Conservation (phyloP, 2,113 vertebrate genomes). For the Clupea harengus region DNA sequence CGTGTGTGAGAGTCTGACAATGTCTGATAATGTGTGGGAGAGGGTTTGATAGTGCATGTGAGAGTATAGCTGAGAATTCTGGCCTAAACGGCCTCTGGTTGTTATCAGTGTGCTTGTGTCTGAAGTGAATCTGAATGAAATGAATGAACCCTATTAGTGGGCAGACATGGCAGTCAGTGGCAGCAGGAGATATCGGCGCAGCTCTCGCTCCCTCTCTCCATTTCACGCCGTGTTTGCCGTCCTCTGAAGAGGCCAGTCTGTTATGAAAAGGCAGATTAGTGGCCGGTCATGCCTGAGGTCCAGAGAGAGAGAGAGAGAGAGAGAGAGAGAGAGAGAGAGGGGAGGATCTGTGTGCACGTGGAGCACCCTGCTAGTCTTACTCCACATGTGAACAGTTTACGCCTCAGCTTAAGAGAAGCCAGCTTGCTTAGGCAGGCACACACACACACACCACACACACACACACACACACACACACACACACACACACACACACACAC, state of each 20-base stretch:
- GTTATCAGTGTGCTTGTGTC: not conserved
- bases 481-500: not conserved
- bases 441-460: not conserved
- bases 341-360: not conserved
- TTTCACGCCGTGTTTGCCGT: slow-evolving; percentile 21
- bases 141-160: not conserved
- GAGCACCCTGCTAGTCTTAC: not conserved
- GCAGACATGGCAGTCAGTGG: not conserved
- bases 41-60: too few relatives aligned
- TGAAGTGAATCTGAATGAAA: not conserved
- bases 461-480: not conserved
- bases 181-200: not conserved
- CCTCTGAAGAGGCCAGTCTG: slow-evolving; percentile 19
- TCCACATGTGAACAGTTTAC: not conserved
- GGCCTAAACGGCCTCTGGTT: too few relatives aligned
- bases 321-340: too few relatives aligned
- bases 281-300: slow-evolving; percentile 12
- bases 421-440: not conserved
- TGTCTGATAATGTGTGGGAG: too few relatives aligned
- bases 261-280: slow-evolving; percentile 20
- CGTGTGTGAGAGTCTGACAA: too few relatives aligned
- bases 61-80: too few relatives aligned
- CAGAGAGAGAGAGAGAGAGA: not conserved
- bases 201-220: slow-evolving; percentile 28
- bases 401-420: too few relatives aligned